phyloP scores from a whole-genome alignment of 2,888 invertebrate species.

The Lasioglossum figueresi region DNA sequence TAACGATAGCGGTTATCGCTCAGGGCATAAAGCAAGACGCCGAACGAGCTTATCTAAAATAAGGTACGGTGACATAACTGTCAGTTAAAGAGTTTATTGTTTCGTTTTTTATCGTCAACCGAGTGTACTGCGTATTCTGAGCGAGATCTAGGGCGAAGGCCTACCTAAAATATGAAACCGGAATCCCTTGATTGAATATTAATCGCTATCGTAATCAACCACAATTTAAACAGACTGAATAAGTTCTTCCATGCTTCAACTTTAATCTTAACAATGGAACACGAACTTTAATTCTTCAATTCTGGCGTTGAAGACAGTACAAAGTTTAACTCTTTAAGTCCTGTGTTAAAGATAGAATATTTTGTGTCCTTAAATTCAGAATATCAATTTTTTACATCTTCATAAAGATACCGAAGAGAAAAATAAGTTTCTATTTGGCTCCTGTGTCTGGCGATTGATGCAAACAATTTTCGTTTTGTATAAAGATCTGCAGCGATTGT shows the following conservation, averaged over 20 bases:
- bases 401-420: not conserved
- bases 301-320: no score
- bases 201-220: not conserved
- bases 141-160: not conserved
- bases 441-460: not conserved
- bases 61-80: constrained; percentile 1
- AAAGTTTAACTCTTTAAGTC: no score
- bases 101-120: not conserved
- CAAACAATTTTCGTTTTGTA: not conserved
- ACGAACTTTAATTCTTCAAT: no score
- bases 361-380: not conserved
- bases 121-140: not conserved
- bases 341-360: not conserved
- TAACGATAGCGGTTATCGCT: not conserved
- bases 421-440: not conserved
- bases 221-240: not conserved
- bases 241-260: not conserved
- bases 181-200: not conserved
- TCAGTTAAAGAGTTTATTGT: not conserved
- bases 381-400: not conserved
- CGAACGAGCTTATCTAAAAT: not conserved
- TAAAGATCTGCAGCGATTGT: not conserved
- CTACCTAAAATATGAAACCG: not conserved
- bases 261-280: not conserved
- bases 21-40: not conserved